Conservation (phyloP, 2,113 vertebrate genomes). For the Propithecus coquereli region DNA sequence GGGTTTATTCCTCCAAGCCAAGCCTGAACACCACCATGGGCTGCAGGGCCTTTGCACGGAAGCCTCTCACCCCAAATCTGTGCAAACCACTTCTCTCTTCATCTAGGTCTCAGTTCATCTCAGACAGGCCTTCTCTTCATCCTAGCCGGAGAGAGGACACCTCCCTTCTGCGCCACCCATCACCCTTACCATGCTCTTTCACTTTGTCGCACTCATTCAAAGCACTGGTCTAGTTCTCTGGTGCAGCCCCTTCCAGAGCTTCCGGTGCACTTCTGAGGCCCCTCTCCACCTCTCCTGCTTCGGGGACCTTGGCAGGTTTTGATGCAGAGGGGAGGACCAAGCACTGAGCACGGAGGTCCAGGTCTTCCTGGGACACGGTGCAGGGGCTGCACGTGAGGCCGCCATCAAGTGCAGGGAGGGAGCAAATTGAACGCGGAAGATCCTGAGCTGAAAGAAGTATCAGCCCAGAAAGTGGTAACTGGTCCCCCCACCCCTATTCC, state of each 20-base stretch:
- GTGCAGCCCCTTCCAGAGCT: not conserved
- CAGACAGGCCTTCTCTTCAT: not conserved
- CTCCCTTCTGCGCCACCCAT: accelerated
- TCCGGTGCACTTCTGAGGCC: not conserved
- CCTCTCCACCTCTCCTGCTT: not conserved
- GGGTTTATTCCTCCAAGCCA: not conserved
- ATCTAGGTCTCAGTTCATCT: not conserved
- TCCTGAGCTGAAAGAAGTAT: not conserved
- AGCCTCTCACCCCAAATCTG: not conserved
- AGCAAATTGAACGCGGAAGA: not conserved
- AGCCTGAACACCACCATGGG: not conserved
- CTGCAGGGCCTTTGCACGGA: not conserved
- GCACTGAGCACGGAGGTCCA: not conserved
- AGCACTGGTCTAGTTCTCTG: not conserved
- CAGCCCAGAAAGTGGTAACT: slow-evolving; percentile 18
- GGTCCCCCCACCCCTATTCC: not conserved
- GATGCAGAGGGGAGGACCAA: not conserved
- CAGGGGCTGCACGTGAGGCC: not conserved
- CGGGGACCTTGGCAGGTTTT: not conserved
- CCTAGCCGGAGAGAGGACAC: not conserved
- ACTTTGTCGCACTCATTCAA: not conserved
- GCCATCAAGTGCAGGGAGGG: not conserved
- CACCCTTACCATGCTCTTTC: not conserved
- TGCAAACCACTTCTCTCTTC: not conserved
- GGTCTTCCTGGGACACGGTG: not conserved